Evolutionary conservation across 2,113 vertebrate genomes (phyloP).

Genomic region (Oreochromis niloticus): DNA sequence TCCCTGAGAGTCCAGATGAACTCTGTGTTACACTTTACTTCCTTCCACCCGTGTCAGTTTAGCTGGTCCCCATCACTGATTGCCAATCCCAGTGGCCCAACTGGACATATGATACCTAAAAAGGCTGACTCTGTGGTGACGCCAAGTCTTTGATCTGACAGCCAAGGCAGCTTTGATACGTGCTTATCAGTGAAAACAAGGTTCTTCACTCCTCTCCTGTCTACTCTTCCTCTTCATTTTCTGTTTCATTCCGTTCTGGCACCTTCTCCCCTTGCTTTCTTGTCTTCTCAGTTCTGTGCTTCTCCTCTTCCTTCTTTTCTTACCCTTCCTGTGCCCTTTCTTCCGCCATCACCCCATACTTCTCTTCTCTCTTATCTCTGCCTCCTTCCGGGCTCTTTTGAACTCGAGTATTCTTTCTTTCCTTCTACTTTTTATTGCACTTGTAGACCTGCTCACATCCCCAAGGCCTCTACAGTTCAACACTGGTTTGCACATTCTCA

Average conservation of each 20-base stretch:
- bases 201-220: conserved; percentile 12
- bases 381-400: background rate
- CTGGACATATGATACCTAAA: conserved; percentile 20
- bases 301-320: background rate
- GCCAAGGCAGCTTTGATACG: conserved; percentile 46
- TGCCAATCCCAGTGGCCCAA: conserved; percentile 24
- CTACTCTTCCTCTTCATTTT: background rate
- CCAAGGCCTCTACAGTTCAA: background rate
- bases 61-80: conserved; percentile 22
- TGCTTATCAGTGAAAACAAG: conserved; percentile 49
- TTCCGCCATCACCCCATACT: background rate
- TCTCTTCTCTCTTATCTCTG: conserved; percentile 6
- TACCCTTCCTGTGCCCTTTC: conserved; percentile 21
- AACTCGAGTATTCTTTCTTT: background rate
- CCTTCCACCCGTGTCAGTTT: background rate
- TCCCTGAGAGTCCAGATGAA: conserved; percentile 16
- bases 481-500: background rate
- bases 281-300: background rate
- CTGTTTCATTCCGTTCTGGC: conserved; percentile 12
- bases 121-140: conserved; percentile 18
- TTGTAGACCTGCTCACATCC: background rate
- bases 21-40: conserved; percentile 1
- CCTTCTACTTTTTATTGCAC: background rate
- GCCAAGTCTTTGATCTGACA: conserved; percentile 58
- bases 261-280: background rate